These are phyloP conservation scores for Hippocampus kuda DNA, from an alignment of 2,797 vertebrate species.

Conservation along the genomic window DNA sequence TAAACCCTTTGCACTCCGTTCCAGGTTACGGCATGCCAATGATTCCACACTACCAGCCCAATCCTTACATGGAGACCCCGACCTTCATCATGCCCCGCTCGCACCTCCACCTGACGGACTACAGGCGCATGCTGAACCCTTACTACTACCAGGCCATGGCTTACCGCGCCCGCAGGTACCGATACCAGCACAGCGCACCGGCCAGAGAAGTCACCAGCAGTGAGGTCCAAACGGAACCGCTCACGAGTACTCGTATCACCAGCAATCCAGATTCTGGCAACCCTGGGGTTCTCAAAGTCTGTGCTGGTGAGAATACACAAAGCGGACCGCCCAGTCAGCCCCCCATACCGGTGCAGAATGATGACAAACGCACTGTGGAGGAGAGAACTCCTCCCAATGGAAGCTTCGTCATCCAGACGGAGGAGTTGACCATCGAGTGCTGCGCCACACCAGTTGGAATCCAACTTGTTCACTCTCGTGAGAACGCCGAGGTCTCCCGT, in stretches of 20 bases:
- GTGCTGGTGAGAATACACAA: neutral
- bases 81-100: conserved; percentile 64
- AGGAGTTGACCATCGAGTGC: conserved; percentile 66
- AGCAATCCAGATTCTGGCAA: conserved; percentile 3
- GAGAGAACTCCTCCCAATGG: conserved; percentile 23
- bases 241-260: conserved; percentile 12
- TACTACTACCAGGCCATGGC: conserved; percentile 65
- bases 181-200: conserved; percentile 57
- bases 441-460: conserved; percentile 46
- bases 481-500: conserved; percentile 48
- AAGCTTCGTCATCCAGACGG: conserved; percentile 60
- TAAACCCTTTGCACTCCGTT: neutral
- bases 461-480: conserved; percentile 46
- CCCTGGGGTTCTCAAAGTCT: neutral
- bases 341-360: conserved; percentile 10
- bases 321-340: neutral
- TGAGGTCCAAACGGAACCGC: conserved; percentile 69
- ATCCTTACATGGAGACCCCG: conserved; percentile 61
- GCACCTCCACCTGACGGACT: conserved; percentile 66
- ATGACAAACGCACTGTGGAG: conserved; percentile 1
- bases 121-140: conserved; percentile 63
- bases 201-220: conserved; percentile 56
- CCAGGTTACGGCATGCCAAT: conserved; percentile 62
- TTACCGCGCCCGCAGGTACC: conserved; percentile 61
- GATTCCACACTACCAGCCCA: conserved; percentile 56